phyloP scores from a whole-genome alignment of 2,113 vertebrate genomes.

The Prionailurus bengalensis region DNA sequence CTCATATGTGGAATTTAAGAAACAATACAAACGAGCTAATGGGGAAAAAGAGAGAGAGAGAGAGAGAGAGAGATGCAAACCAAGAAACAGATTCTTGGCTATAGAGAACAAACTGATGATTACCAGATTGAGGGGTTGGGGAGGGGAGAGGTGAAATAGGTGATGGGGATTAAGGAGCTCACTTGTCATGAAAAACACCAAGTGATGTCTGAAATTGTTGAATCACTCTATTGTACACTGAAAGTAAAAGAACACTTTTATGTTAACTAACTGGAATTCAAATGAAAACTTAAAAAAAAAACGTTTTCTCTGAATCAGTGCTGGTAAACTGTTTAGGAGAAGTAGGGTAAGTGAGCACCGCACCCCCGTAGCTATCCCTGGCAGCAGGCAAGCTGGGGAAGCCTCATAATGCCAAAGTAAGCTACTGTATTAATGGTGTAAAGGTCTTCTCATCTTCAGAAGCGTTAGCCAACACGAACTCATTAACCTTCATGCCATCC shows the following conservation, averaged over 20 bases:
- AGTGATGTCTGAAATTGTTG: neutral
- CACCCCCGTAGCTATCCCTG: accelerated
- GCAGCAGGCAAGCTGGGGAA: constrained; percentile 17
- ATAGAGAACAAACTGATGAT: neutral
- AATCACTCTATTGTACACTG: neutral
- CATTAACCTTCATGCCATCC: constrained; percentile 24
- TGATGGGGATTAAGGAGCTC: neutral
- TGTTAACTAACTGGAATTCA: neutral
- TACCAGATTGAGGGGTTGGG: neutral
- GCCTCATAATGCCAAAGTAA: neutral
- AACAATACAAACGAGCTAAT: neutral
- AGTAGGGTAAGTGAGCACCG: neutral
- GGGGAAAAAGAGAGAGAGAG: neutral
- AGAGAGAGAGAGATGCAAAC: neutral
- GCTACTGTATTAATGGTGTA: neutral
- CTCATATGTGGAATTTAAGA: neutral
- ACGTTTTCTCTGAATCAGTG: neutral
- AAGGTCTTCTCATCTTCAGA: constrained; percentile 36
- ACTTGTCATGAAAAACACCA: neutral
- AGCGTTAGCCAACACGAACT: neutral
- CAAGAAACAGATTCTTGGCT: neutral
- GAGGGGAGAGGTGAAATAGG: neutral
- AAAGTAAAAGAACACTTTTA: neutral
- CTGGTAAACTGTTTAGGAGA: neutral
- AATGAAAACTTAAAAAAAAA: neutral